Percentiles rank a stretch among this genome's conserved stretches.
These are phyloP conservation scores for Cheilosia vulpina DNA, from an alignment of 2,888 invertebrate genomes.

Conservation along the genomic window DNA sequence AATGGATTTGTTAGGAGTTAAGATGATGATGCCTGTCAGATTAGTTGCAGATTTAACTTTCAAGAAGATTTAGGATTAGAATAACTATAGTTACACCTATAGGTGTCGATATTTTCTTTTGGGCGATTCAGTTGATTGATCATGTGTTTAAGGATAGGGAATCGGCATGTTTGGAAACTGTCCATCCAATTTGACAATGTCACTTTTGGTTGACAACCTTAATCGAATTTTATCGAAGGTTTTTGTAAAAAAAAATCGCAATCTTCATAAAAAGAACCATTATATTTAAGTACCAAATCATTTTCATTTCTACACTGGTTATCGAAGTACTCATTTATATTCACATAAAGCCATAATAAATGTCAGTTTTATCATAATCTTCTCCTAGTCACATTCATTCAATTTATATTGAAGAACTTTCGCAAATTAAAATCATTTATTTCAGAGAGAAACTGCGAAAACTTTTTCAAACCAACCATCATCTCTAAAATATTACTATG, in stretches of 20 bases:
- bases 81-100: no score
- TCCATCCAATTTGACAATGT: background rate
- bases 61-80: background rate
- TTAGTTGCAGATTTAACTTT: background rate
- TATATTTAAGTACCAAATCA: background rate
- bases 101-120: no score
- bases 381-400: background rate
- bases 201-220: background rate
- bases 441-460: background rate
- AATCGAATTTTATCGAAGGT: background rate
- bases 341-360: constrained; percentile 4
- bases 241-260: no score
- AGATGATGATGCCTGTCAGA: constrained; percentile 19
- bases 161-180: no score
- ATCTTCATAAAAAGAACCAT: no score
- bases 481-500: constrained; percentile 5
- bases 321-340: background rate
- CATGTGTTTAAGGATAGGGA: no score
- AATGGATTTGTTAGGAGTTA: constrained; percentile 26
- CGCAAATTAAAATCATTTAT: background rate
- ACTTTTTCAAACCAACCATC: background rate
- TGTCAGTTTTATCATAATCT: background rate
- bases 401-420: constrained; percentile 8
- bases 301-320: background rate
- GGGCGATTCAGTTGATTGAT: no score